Evolutionary conservation across 2,888 invertebrate genomes (phyloP), one percentile per base, ranked within the genome.

Genomic region (Eueremaeus valkanovi): DNA sequence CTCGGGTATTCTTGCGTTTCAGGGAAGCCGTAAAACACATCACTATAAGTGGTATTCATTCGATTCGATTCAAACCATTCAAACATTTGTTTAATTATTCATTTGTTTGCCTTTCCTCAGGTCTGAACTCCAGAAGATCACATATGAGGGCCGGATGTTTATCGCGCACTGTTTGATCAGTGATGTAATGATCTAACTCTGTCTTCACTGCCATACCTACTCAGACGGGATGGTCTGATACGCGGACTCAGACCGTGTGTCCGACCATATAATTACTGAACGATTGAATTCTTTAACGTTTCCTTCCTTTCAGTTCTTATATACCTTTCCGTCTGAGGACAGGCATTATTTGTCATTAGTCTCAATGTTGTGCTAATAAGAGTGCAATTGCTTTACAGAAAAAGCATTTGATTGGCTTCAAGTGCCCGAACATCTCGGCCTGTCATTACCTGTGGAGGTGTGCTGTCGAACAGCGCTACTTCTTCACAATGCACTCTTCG

Each of bases 121-220:
- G 78, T 75, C 70, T 58, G 79, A 79, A 73, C 77, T 98, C 73
- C 92, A 93, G 82, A 95, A 95, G 85, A 91, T 97, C 80, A 96
- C 97, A 84, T 98, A 94, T 82, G 95, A 96, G 83, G 95, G 96
- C 29, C 92, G 95, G 85, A 96, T 97, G 93, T 95, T 98, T 83
- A 95, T 96, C 80, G 92, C 95, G 74, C 95, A 96, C 84, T 87
- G 95, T 77, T 92, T 92, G 81, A 92, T 93, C 82, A 92, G 91
- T 75, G 95, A 96, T 88, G 95, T 94, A 82, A 87, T 36, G 36
- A 36, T 11, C 11, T 36, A 11, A 36, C 11, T 36, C 36, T 36
- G 36, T 36, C 11, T 36, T 36, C 11, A 8, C 11, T 36, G 36
- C n/a, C n/a, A n/a, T n/a, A n/a, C n/a, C n/a, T n/a, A n/a, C n/a